These are phyloP conservation scores for Watsonalla cultraria DNA, from an alignment of 2,888 invertebrate species.

Conservation along the genomic window DNA sequence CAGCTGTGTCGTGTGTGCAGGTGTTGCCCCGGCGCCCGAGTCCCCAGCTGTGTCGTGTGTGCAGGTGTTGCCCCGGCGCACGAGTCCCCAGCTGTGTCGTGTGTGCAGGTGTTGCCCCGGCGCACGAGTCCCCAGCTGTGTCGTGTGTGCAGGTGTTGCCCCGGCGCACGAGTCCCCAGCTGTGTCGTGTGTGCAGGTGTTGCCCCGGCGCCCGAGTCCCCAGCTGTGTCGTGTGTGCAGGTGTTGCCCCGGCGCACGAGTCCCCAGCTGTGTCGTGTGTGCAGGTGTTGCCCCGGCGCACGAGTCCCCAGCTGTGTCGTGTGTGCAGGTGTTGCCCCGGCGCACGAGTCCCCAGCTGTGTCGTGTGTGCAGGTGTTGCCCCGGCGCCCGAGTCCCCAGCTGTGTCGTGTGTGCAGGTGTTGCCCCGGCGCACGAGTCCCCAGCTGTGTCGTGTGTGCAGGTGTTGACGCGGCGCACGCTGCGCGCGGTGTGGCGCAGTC, in stretches of 20 bases:
- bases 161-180: neutral
- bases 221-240: no score
- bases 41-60: no score
- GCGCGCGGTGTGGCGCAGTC: neutral
- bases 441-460: neutral
- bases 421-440: no score
- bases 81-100: neutral
- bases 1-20: no score
- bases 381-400: neutral
- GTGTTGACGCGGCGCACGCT: conserved; percentile 1
- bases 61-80: neutral
- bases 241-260: neutral
- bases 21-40: neutral
- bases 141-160: no score
- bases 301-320: neutral
- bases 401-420: no score
- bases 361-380: no score
- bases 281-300: neutral
- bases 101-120: no score
- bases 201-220: neutral
- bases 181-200: no score
- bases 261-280: no score
- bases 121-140: neutral
- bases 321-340: no score
- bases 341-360: neutral